Base-by-base conservation (phyloP, 1,140 invertebrate species). In the Nylanderia fulva region DNA sequence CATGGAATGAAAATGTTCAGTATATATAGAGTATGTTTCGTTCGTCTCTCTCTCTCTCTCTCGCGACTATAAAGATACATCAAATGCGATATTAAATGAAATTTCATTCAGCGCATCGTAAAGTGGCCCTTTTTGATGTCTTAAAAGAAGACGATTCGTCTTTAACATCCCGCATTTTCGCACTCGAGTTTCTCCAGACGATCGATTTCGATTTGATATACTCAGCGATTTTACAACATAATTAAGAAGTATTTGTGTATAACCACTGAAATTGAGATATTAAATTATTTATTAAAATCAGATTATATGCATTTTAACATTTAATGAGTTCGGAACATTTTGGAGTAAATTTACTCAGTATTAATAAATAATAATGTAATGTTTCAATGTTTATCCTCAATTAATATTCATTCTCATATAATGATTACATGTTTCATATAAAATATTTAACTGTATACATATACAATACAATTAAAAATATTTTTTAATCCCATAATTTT, bases 11-110 rank as follows among this genome's bases (percentile, higher is more conserved):
- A 58, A 71, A 66, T 82, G n/a, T 82, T 72, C n/a, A 33, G 8
- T 24, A 18, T 29, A 45, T 56, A 39, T 9, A 27, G 42, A 29
- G 8, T 24, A 13, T 27, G 45, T 54, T 24, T 2, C 24, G 36
- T 66, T 27, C 33, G 52, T 21, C 24, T 79, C 24, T 7, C n/a
- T 24, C 42, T n/a, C 5, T 21, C 24, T 79, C 24, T 7, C n/a
- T 24, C 42, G 29, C 5, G 61, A 48, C 29, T 21, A 21, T 71
- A 82, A 82, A 82, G 36, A 13, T 58, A 71, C 58, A 82, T 82
- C 77, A 82, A 71, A 71, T 18, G 8, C 29, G 71, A 82, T 60
- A 71, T 82, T 58, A n/a, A 21, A 71, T 9, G 77, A 58, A 69
- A 71, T 82, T 82, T 82, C 27, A 71, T 9, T 45, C 36, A 27